Percentiles rank a stretch among this genome's conserved stretches.
phyloP scores from a whole-genome alignment of 2,113 vertebrate genomes.

The Hippoglossus stenolepis region DNA sequence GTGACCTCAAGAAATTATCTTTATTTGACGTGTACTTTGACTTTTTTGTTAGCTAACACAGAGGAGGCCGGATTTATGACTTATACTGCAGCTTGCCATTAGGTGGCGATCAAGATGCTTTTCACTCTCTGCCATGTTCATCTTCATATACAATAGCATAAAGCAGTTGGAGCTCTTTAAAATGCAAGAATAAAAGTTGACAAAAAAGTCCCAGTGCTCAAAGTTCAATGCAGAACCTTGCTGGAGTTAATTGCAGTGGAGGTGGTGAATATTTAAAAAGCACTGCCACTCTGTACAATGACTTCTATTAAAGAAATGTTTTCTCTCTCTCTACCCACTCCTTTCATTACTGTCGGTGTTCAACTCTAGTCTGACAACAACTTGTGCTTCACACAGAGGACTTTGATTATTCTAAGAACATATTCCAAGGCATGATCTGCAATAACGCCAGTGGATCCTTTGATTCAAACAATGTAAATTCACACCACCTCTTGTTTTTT shows the following conservation, averaged over 20 bases:
- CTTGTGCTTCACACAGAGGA: not conserved
- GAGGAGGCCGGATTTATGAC: too few species aligned
- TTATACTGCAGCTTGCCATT: too few species aligned
- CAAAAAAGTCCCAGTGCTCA: not conserved
- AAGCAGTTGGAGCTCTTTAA: not conserved
- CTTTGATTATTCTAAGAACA: slow-evolving; percentile 11
- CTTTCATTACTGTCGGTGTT: not conserved
- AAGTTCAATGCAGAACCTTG: not conserved
- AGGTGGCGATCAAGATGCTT: too few species aligned
- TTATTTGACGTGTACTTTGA: too few species aligned
- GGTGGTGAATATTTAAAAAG: slow-evolving; percentile 4
- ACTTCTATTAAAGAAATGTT: not conserved
- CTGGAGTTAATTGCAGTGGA: not conserved
- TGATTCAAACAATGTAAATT: slow-evolving; percentile 31
- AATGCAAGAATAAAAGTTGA: not conserved
- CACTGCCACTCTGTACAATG: slow-evolving; percentile 1
- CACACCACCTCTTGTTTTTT: not conserved
- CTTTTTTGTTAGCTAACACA: too few species aligned
- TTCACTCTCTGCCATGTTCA: too few species aligned
- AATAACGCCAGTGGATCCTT: slow-evolving; percentile 16
- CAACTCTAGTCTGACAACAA: not conserved
- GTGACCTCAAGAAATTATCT: not conserved
- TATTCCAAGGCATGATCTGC: slow-evolving; percentile 25
- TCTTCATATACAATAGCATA: not conserved
- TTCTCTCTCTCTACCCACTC: not conserved